These are phyloP conservation scores for Alces alces DNA, from an alignment of 2,113 vertebrate genomes.

Conservation along the genomic window DNA sequence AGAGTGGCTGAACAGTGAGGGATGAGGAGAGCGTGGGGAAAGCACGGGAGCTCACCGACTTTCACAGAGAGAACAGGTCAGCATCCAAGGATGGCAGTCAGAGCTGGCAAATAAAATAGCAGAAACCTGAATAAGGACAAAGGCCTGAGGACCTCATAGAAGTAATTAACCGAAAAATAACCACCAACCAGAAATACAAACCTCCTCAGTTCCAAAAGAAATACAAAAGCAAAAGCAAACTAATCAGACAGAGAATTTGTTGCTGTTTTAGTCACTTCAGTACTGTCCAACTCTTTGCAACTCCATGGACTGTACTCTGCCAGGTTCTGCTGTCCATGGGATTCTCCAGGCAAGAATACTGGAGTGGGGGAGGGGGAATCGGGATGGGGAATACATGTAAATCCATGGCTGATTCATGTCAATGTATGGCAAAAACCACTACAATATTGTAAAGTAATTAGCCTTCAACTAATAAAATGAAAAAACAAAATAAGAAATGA, in stretches of 20 bases:
- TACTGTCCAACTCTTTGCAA: not conserved
- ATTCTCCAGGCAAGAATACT: not conserved
- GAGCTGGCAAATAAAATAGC: not conserved
- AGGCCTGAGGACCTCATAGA: not conserved
- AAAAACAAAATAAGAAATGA: not conserved
- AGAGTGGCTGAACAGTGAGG: not conserved
- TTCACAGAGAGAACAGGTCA: not conserved
- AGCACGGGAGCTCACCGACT: not conserved
- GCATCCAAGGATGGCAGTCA: not conserved
- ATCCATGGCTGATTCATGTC: too few relatives aligned
- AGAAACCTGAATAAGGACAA: not conserved
- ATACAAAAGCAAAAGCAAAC: not conserved
- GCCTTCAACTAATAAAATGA: too few relatives aligned
- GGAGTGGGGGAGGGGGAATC: not conserved
- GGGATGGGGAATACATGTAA: too few relatives aligned
- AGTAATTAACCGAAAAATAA: not conserved
- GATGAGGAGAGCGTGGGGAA: not conserved
- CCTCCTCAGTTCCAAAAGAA: not conserved
- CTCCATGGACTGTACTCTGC: not conserved
- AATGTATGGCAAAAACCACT: too few relatives aligned
- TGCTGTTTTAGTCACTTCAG: not conserved
- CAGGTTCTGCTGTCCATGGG: not conserved
- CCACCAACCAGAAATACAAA: not conserved
- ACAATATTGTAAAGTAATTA: too few relatives aligned
- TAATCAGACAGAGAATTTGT: not conserved